Conservation (phyloP, 2,888 invertebrate species). For the Prosapia bicincta region DNA sequence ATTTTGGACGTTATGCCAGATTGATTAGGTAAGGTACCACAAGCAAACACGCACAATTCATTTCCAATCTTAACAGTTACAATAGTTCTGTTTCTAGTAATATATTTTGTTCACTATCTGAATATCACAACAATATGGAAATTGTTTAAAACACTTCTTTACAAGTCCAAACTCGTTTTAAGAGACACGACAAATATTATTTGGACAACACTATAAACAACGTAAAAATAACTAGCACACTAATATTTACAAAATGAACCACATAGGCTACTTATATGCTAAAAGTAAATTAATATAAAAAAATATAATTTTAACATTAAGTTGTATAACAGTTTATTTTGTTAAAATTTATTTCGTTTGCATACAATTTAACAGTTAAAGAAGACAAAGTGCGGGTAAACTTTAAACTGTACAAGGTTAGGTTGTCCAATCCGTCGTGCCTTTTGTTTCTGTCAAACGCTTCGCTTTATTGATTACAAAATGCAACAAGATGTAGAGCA, state of each 20-base stretch:
- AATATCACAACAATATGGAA: constrained; percentile 35
- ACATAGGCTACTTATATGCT: neutral
- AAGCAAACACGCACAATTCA: neutral
- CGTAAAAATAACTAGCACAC: neutral
- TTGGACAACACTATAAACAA: neutral
- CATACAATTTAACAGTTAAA: neutral
- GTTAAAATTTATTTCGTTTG: neutral
- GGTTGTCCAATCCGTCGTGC: neutral
- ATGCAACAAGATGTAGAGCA: constrained; percentile 92
- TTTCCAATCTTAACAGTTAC: neutral
- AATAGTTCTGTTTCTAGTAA: constrained; percentile 1
- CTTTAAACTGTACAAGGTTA: neutral
- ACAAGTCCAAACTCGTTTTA: neutral
- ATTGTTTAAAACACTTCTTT: neutral
- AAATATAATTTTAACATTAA: no score
- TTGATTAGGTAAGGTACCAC: neutral
- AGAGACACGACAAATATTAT: neutral
- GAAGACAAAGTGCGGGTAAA: neutral
- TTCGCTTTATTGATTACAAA: constrained; percentile 62
- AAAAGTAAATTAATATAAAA: neutral
- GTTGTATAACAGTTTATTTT: neutral
- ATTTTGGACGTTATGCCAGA: neutral
- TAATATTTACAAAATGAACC: neutral
- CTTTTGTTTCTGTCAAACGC: neutral
- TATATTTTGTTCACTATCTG: constrained; percentile 28